Evolutionary conservation across 2,797 vertebrate genomes (phyloP).

Genomic region (Odontamblyopus rebecca): DNA sequence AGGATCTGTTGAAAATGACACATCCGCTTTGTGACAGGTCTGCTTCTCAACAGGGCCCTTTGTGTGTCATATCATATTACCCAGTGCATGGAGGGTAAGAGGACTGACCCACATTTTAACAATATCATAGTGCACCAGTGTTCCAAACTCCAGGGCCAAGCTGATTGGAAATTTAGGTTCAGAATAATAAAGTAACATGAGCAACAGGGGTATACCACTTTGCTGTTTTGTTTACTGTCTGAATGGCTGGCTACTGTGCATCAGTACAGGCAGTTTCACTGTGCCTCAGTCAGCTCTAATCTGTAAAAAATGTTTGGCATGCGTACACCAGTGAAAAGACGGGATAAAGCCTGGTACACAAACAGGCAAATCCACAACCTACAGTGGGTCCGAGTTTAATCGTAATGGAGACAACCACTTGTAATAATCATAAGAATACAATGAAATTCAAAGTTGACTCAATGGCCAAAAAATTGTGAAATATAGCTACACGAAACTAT

Average conservation of each 20-base stretch:
- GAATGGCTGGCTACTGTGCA: constrained; percentile 13
- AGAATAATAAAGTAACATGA: not conserved
- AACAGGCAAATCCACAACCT: constrained; percentile 15
- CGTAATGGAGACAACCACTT: constrained; percentile 22
- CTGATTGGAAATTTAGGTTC: constrained; percentile 8
- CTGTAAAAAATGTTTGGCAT: constrained; percentile 48
- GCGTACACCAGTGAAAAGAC: constrained; percentile 10
- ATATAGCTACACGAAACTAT: no score
- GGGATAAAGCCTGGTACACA: constrained; percentile 11
- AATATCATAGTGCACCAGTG: constrained; percentile 10
- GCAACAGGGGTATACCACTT: not conserved
- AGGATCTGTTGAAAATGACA: constrained; percentile 10
- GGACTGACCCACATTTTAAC: constrained; percentile 35
- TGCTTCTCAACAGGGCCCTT: constrained; percentile 21
- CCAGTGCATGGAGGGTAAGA: constrained; percentile 19
- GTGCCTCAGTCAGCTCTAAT: constrained; percentile 31
- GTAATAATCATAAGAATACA: no score
- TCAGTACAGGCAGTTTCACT: not conserved
- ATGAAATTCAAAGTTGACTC: no score
- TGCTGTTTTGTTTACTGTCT: not conserved
- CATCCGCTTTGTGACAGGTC: constrained; percentile 24
- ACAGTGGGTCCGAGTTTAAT: constrained; percentile 13
- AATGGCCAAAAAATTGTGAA: no score
- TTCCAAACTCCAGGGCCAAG: constrained; percentile 8
- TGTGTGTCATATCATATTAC: constrained; percentile 41